These are phyloP conservation scores for Arothron firmamentum DNA, from an alignment of 2,113 vertebrate species.

Conservation along the genomic window DNA sequence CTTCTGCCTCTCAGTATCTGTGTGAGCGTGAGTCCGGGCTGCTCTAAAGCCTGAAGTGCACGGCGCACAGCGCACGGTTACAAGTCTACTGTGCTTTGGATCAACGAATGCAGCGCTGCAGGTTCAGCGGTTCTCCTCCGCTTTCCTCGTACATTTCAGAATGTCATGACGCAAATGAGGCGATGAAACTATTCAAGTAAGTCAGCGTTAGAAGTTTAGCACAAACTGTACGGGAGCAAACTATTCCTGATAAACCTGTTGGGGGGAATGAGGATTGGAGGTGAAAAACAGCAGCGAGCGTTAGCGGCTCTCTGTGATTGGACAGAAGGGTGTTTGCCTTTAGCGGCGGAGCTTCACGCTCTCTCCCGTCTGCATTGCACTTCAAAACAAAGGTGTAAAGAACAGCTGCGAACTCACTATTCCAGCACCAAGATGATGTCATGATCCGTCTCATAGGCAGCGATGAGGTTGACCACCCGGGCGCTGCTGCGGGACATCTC, in stretches of 20 bases:
- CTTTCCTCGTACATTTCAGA: not conserved
- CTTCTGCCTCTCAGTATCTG: not conserved
- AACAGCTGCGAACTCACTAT: slow-evolving; percentile 85
- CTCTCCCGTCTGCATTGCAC: too few relatives aligned
- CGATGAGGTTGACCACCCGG: slow-evolving; percentile 86
- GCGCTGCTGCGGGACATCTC: slow-evolving; percentile 82
- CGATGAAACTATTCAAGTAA: not conserved
- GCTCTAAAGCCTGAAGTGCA: slow-evolving; percentile 1
- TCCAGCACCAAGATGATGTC: slow-evolving; percentile 91
- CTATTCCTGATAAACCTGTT: slow-evolving; percentile 34
- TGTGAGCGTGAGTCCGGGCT: too few relatives aligned
- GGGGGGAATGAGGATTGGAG: slow-evolving; percentile 1
- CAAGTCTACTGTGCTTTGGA: too few relatives aligned
- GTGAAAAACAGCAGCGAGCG: not conserved
- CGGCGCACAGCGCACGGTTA: too few relatives aligned
- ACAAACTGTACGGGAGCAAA: not conserved
- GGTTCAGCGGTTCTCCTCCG: too few relatives aligned
- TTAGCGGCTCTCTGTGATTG: slow-evolving; percentile 15
- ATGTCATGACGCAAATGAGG: not conserved
- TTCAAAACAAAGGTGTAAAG: too few relatives aligned
- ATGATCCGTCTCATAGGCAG: slow-evolving; percentile 87
- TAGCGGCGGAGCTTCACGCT: too few relatives aligned
- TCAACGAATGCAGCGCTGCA: too few relatives aligned
- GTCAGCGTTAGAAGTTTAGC: not conserved
- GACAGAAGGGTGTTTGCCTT: too few relatives aligned